These are phyloP conservation scores for Datnioides undecimradiatus DNA, from an alignment of 2,113 vertebrate genomes.

Conservation along the genomic window DNA sequence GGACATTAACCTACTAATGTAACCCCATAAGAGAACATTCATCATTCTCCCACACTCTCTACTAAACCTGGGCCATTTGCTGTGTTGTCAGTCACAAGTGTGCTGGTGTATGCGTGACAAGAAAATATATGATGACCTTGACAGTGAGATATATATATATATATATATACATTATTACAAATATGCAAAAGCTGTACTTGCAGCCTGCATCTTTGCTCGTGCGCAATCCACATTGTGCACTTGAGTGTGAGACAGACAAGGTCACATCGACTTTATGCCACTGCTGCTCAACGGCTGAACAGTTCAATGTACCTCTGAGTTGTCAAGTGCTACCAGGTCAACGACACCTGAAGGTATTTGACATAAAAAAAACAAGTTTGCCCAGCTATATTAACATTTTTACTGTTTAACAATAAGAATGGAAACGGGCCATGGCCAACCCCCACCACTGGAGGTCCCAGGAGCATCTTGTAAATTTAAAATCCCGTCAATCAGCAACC, in stretches of 20 bases:
- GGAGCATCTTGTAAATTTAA: neutral
- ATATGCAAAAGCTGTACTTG: conserved; percentile 1
- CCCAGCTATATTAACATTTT: neutral
- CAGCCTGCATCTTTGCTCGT: neutral
- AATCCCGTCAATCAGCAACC: neutral
- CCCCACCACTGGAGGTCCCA: neutral
- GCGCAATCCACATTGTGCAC: neutral
- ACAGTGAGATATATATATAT: neutral
- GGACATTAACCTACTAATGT: neutral
- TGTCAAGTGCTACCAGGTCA: neutral
- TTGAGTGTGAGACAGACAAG: conserved; percentile 8
- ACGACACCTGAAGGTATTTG: neutral
- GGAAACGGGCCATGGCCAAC: neutral
- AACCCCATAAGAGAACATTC: neutral
- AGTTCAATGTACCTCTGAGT: neutral
- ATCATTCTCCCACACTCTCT: neutral
- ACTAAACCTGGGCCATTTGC: neutral
- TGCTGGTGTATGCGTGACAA: neutral
- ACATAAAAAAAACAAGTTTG: neutral
- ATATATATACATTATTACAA: neutral
- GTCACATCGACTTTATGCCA: conserved; percentile 6
- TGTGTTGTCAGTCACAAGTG: neutral
- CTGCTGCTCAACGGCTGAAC: neutral
- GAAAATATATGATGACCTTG: conserved; percentile 6
- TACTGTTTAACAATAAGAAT: neutral